Conservation (phyloP, 1,140 invertebrate species). For the Penaeus japonicus region DNA sequence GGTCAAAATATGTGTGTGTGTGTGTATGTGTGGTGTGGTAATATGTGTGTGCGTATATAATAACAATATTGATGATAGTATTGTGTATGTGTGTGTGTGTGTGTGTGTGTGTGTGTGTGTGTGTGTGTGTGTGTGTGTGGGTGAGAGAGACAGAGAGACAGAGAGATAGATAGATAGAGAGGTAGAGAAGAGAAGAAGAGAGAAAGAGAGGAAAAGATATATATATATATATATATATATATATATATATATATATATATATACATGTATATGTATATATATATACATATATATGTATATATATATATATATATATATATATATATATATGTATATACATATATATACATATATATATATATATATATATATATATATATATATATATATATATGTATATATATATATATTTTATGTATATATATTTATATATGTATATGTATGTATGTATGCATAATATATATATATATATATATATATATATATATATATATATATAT, state of each 20-base stretch:
- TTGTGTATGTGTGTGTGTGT: no score
- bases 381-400: neutral
- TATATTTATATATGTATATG: neutral
- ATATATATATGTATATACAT: neutral
- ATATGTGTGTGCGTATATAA: no score
- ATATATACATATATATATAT: neutral
- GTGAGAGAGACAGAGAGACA: no score
- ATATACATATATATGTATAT: neutral
- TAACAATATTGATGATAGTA: no score
- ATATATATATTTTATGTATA: conserved; percentile 6
- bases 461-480: neutral
- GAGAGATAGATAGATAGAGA: no score
- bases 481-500: neutral
- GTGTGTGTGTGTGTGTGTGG: no score
- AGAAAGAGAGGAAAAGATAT: no score
- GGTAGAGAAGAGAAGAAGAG: no score
- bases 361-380: neutral
- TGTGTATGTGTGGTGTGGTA: no score
- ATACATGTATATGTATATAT: neutral
- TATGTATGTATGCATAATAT: neutral
- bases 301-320: neutral
- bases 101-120: no score
- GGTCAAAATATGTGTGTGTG: no score
- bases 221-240: neutral
- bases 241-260: neutral